Evolutionary conservation across 2,888 invertebrate genomes (phyloP), one percentile per base, ranked within the genome.

Genomic region (Tiliacea aurago): DNA sequence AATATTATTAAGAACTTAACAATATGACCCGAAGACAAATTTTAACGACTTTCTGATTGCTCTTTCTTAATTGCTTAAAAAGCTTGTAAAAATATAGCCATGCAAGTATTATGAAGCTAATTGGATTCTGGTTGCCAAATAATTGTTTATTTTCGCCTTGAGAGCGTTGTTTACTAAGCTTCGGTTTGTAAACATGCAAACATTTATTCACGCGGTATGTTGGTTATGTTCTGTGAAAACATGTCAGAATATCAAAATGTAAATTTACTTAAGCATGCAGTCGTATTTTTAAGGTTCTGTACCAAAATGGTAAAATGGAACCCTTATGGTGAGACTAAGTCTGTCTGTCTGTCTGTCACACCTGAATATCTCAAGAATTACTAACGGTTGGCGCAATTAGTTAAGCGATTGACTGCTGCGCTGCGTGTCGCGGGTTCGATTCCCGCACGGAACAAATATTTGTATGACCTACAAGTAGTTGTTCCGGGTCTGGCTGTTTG

Each of bases 101-200:
- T 51, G 43, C 45, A 28, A 43, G 18, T 18, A 59, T 18, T 28
- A 33, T 33, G 18, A 13, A 51, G 23, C n/a, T 67, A 67, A 67
- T 64, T 78, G 28, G 33, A 67, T 13, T 64, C 45, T 33, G 41
- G 33, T 11, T 58, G n/a, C 28, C 18, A 77, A 51, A 41, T 61
- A 11, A 56, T 73, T 73, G 61, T 37, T 61, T 73, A 51, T 55
- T 65, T 80, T 59, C 18, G 5, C 45, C 15, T 53, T 15, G 20
- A 64, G 41, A 41, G 59, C 10, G 55, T 73, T 80, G 49, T 77
- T 73, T 73, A 64, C 28, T 10, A 37, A 71, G 49, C 49, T n/a
- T 43, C 10, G 23, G 70, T 43, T 78, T 43, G 49, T 78, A 43
- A 23, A 43, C 13, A 62, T 49, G 43, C 18, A 64, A 79, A 76